These are phyloP conservation scores for Enhydra lutris DNA, from an alignment of 2,113 vertebrate genomes.

Conservation along the genomic window DNA sequence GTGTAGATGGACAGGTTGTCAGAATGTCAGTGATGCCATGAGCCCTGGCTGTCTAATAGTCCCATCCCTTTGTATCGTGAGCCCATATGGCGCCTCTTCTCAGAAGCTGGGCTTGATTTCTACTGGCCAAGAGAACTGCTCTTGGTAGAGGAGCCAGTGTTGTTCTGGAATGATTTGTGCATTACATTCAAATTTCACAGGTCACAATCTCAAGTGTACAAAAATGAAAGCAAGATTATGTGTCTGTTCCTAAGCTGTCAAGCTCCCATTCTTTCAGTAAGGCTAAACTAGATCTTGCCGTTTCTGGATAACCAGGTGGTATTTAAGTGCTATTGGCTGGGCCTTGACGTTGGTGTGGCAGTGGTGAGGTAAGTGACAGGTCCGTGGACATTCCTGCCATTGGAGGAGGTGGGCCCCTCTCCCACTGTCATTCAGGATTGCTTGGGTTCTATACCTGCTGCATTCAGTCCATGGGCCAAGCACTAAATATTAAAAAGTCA, in stretches of 20 bases:
- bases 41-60: neutral
- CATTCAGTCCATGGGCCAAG: neutral
- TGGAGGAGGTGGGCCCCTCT: neutral
- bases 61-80: neutral
- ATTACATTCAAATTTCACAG: neutral
- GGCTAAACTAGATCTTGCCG: neutral
- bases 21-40: neutral
- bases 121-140: neutral
- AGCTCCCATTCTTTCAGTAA: neutral
- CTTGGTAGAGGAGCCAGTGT: neutral
- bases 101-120: neutral
- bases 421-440: accelerated
- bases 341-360: neutral
- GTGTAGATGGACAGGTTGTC: neutral
- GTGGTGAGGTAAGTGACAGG: too few species aligned
- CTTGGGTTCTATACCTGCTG: neutral
- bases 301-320: neutral
- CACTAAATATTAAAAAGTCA: neutral
- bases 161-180: neutral
- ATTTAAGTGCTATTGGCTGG: neutral
- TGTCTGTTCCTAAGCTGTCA: neutral
- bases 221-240: neutral
- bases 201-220: neutral
- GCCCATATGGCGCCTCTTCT: neutral
- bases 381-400: neutral